Base-by-base conservation (phyloP, 2,113 vertebrate genomes). In the Zeus faber region DNA sequence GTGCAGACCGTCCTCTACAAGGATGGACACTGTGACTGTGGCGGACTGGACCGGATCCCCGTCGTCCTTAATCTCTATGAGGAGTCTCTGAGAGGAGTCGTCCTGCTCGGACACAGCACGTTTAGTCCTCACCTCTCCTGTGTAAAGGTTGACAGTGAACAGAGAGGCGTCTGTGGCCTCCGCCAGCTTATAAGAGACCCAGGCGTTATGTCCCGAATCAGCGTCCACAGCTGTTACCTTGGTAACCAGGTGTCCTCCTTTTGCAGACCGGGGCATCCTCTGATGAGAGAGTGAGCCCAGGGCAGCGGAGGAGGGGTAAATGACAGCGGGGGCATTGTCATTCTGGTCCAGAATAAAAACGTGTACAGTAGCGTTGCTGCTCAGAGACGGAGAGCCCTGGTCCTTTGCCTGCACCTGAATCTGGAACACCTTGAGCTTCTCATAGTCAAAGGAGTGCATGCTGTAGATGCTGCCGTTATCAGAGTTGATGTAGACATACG, bases 141-240 rank as follows among this genome's bases (percentile, higher is more conserved):
- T 91, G 56, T 91, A 84, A 20, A 85, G 59, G 0, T 87, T 89
- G 46, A 94, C 81, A 0, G 62, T 84, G 76, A 94, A 94, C 71
- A 94, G 76, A 44, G 87, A 88, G 2, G 82, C 72, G 43, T 92
- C 82, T 0, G 91, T 91, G 68, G 90, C 89, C 71, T 91, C 86
- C 0, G 85, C 83, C 47, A 91, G 49, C 0, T 57, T 86, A 51
- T 92, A 94, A 0, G 88, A 90, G 8, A 94, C 85, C 91, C 92
- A 93, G 2, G 92, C 93, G 1, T 94, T 95, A 66, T 93, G 89
- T 33, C 93, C 93, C 0, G 93, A 86, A 14, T 95, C 93, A 0
- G 85, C 87, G 43, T 95, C 93, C 77, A 93, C 89, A 0, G 92
- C 92, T 13, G 91, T 90, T 70, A 94, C 89, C 74, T 94, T 94